Conservation (phyloP, 2,113 vertebrate genomes). For the Pygoscelis antarcticus region DNA sequence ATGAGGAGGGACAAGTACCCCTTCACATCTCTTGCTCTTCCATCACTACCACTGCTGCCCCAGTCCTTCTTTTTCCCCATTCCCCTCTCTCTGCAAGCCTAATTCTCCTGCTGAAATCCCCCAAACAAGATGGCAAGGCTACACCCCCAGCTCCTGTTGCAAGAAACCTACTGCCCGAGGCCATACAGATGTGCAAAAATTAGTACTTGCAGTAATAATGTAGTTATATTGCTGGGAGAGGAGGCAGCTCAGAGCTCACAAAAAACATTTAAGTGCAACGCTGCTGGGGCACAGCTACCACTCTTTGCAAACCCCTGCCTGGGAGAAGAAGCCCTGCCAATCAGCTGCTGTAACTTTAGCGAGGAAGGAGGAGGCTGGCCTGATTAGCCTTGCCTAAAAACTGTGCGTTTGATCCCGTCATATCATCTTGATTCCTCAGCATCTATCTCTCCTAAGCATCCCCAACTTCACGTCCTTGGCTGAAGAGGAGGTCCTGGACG, state of each 20-base stretch:
- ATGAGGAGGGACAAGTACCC: background rate
- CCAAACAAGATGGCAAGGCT: background rate
- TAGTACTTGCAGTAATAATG: background rate
- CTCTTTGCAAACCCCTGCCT: background rate
- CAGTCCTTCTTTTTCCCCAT: background rate
- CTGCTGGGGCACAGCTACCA: background rate
- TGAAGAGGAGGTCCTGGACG: background rate
- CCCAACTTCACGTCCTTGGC: background rate
- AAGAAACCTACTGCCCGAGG: background rate
- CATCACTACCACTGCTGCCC: background rate
- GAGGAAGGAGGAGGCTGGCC: background rate
- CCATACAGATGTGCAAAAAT: background rate
- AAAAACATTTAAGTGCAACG: rapidly evolving
- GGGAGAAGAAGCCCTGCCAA: background rate
- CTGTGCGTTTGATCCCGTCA: rapidly evolving
- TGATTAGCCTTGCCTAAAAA: background rate
- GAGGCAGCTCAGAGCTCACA: background rate
- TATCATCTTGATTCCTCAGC: background rate
- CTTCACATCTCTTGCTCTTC: background rate
- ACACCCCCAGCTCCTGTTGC: background rate
- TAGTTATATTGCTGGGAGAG: background rate
- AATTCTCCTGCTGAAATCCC: background rate
- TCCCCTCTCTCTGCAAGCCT: background rate
- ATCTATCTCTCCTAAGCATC: background rate
- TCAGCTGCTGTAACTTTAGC: background rate